A percentile compares a stretch with the other conserved stretches of the same genome.
phyloP scores from a whole-genome alignment of 2,888 invertebrate genomes.

The Cyrtodaria siliqua region DNA sequence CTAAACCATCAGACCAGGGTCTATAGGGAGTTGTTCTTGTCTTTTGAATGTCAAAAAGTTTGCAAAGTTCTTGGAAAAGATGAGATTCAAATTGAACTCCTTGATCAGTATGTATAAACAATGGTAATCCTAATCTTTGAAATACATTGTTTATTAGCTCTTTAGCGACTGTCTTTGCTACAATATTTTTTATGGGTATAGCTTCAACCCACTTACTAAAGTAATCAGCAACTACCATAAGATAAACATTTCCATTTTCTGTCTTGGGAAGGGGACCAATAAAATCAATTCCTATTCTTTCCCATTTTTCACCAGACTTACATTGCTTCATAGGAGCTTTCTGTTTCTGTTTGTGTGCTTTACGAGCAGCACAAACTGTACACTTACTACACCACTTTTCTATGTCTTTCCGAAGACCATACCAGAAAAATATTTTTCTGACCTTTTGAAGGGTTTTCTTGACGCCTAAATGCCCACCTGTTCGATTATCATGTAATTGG shows the following conservation, averaged over 20 bases:
- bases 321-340: too few relatives aligned
- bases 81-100: too few relatives aligned
- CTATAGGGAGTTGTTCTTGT: too few relatives aligned
- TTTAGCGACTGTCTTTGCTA: slow-evolving; percentile 3
- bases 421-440: slow-evolving; percentile 33
- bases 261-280: slow-evolving; percentile 22
- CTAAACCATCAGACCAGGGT: too few relatives aligned
- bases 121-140: too few relatives aligned
- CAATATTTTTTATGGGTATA: slow-evolving; percentile 1
- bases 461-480: slow-evolving; percentile 28
- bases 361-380: not conserved
- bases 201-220: slow-evolving; percentile 12
- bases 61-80: too few relatives aligned
- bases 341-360: too few relatives aligned
- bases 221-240: slow-evolving; percentile 7
- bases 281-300: slow-evolving; percentile 39
- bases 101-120: too few relatives aligned
- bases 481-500: not conserved
- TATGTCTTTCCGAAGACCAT: slow-evolving; percentile 9
- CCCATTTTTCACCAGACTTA: slow-evolving; percentile 13
- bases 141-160: too few relatives aligned
- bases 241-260: not conserved
- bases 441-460: slow-evolving; percentile 14
- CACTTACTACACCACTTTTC: slow-evolving; percentile 11
- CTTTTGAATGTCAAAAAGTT: too few relatives aligned